Percentiles rank a stretch among this genome's conserved stretches.
These are phyloP conservation scores for Neodiprion virginianus DNA, from an alignment of 1,140 invertebrate genomes.

Conservation along the genomic window DNA sequence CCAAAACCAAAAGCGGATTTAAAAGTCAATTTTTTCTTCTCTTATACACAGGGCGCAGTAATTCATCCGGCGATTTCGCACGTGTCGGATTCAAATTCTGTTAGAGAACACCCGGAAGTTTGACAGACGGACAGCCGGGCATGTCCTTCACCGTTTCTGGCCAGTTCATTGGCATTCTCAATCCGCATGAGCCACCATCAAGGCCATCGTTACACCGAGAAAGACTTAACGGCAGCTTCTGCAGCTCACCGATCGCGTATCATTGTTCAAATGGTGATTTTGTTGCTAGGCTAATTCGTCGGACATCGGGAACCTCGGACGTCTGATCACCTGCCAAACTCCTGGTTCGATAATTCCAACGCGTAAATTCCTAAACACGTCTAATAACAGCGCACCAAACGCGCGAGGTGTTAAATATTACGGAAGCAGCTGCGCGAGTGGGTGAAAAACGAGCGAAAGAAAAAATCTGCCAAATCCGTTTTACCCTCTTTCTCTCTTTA, in stretches of 20 bases:
- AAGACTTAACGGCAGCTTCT: background rate
- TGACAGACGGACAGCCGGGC: background rate
- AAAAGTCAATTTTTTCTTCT: background rate
- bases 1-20: background rate
- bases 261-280: no score
- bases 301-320: no score
- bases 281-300: no score
- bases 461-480: background rate
- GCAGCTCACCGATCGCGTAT: no score
- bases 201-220: background rate
- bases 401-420: no score
- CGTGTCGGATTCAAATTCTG: background rate
- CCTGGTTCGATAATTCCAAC: no score
- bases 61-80: background rate
- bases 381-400: no score
- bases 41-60: no score
- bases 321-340: no score
- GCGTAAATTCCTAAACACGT: no score
- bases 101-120: conserved; percentile 1
- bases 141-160: conserved; percentile 2
- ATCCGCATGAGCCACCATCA: background rate
- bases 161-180: conserved; percentile 4
- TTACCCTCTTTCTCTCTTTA: background rate
- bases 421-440: no score
- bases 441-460: background rate